phyloP scores from a whole-genome alignment of 2,797 vertebrate species.

The Garrulus glandarius region DNA sequence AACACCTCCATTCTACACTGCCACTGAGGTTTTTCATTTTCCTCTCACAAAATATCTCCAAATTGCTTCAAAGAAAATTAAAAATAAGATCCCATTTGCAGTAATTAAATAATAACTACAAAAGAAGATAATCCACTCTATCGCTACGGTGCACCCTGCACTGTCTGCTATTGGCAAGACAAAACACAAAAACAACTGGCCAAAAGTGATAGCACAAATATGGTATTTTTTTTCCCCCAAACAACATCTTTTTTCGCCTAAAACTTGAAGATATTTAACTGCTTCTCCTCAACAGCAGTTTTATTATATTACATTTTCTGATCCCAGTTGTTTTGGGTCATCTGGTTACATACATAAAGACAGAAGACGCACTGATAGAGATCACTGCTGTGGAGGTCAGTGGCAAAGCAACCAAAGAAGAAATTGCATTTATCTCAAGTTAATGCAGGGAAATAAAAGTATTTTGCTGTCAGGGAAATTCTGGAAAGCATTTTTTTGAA shows the following conservation, averaged over 20 bases:
- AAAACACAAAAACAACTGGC: neutral
- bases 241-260: neutral
- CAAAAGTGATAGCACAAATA: neutral
- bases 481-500: neutral
- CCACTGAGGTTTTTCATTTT: neutral
- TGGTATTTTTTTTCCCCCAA: neutral
- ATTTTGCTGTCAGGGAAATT: neutral
- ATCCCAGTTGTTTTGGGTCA: accelerated
- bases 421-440: neutral
- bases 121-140: neutral
- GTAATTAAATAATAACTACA: neutral
- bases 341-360: neutral
- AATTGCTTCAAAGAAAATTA: neutral
- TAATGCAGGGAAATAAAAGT: neutral
- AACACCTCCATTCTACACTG: neutral
- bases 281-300: neutral
- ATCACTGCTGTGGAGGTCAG: accelerated
- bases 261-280: neutral
- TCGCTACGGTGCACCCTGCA: neutral
- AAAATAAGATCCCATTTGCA: neutral
- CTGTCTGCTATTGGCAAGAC: neutral
- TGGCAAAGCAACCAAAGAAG: neutral
- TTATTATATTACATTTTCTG: neutral
- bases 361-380: neutral
- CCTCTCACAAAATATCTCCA: neutral